Evolutionary conservation across 2,888 invertebrate species (phyloP).

Genomic region (Pollenia griseotomentosa): DNA sequence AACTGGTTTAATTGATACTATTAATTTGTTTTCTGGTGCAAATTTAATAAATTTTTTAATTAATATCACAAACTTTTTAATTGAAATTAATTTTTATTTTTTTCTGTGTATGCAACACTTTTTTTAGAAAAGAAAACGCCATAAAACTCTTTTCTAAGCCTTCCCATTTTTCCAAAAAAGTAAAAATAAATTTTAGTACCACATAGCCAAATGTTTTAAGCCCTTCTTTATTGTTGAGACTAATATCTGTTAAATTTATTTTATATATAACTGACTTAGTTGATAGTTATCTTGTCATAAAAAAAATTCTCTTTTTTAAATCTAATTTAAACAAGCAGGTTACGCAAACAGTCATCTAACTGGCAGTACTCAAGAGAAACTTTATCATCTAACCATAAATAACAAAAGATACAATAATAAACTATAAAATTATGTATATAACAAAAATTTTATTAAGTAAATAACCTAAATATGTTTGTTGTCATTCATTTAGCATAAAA

Average conservation of each 20-base stretch:
- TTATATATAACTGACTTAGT: neutral
- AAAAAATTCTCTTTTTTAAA: neutral
- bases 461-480: slow-evolving; percentile 20
- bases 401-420: neutral
- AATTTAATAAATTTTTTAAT: no score
- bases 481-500: slow-evolving; percentile 35
- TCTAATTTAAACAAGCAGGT: neutral
- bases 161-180: no score
- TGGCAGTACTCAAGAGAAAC: neutral
- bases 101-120: no score
- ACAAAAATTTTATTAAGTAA: slow-evolving; percentile 1
- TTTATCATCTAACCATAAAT: neutral
- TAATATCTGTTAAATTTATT: neutral
- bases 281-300: neutral
- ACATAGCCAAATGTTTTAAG: no score
- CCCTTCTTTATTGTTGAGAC: no score
- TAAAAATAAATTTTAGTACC: no score
- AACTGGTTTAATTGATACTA: no score
- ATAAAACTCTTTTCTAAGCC: no score
- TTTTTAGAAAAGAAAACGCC: no score
- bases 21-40: no score
- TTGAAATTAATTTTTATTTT: no score
- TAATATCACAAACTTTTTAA: no score
- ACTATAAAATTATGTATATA: neutral
- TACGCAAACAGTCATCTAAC: neutral